Base-by-base conservation (phyloP, 2,888 invertebrate species). In the Cerastis rubricosa region DNA sequence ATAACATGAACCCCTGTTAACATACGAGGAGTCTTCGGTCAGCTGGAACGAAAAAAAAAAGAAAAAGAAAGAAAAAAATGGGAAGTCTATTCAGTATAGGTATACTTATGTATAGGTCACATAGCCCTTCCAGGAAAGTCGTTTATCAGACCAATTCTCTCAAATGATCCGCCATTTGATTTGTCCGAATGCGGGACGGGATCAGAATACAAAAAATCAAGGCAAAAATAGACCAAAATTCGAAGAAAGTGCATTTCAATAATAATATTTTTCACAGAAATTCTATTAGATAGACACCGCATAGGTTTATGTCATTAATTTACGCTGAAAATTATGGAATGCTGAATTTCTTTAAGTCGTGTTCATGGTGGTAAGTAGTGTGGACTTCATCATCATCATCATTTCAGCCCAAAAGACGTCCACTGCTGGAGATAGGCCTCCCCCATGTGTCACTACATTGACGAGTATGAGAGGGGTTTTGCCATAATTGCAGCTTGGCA, bases 81-180 rank as follows among this genome's bases (percentile, higher is more conserved):
- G 19, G 19, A 49, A 40, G 29, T 51, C n/a, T 66, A 61, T 65
- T 25, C 6, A 40, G 40, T 45, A 61, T 67, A 71, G 14, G 17
- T 49, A 66, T 49, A 61, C 61, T 19, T 35, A 11, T 35, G 22
- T 74, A 63, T 49, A 70, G 14, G 69, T 65, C 51, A 61, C 64
- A 68, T 64, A 81, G 49, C 64, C 71, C 74, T 82, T 74, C 54
- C 45, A 66, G 67, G 71, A 59, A 82, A 83, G 47, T 75, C 77
- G 76, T 79, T 78, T 76, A 85, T 79, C 71, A 74, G 45, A 68
- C 19, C 77, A 73, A 65, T 85, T 79, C 75, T 75, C 70, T 75
- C 71, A 77, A 85, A 85, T 77, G 82, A 77, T 73, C 74, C 51
- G 63, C 57, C 85, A 66, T 85, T 85, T 82, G 71, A 76, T 80